A percentile compares a stretch with the other conserved stretches of the same genome.
Evolutionary conservation across 2,888 invertebrate genomes (phyloP).

Genomic region (Lasioglossum marginatum): DNA sequence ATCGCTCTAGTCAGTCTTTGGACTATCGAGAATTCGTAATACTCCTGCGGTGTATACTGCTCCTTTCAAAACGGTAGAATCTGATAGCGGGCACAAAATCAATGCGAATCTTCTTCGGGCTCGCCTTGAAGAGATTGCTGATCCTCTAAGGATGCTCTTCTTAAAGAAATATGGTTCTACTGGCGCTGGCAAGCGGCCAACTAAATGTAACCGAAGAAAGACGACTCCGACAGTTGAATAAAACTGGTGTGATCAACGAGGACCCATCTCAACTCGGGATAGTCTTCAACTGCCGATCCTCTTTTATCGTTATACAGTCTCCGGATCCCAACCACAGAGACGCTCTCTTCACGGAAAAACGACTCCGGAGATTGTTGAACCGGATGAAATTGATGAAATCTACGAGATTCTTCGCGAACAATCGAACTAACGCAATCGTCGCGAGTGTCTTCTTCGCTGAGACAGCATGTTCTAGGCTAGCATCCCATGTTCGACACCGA

Average conservation of each 20-base stretch:
- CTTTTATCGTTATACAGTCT: no score
- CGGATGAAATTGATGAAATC: neutral
- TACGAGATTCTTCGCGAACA: neutral
- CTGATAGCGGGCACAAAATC: neutral
- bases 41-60: neutral
- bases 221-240: neutral
- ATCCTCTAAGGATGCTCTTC: neutral
- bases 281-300: neutral
- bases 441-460: neutral
- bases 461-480: neutral
- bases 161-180: neutral
- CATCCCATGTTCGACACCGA: constrained; percentile 4
- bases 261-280: neutral
- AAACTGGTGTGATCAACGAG: neutral
- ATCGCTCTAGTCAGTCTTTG: neutral
- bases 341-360: neutral
- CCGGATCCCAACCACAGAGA: neutral
- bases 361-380: neutral
- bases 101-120: neutral
- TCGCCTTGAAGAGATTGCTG: neutral
- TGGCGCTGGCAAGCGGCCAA: neutral
- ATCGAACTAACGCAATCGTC: neutral
- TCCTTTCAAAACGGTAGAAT: neutral
- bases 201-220: neutral
- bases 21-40: neutral